phyloP scores from a whole-genome alignment of 2,113 vertebrate species.

The Panthera tigris region DNA sequence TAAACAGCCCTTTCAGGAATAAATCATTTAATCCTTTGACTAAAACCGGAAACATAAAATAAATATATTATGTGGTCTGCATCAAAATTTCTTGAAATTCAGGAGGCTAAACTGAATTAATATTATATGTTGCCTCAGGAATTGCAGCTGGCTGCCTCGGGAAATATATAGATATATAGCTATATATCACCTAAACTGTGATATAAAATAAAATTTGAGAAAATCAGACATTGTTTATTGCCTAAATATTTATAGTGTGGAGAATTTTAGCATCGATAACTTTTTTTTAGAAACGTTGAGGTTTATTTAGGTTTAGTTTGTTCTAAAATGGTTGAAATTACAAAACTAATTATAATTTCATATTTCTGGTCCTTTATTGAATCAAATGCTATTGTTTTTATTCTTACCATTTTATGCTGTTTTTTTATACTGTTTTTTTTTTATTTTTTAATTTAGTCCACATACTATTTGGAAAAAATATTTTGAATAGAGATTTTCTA shows the following conservation, averaged over 20 bases:
- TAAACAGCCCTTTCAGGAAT: slow-evolving; percentile 52
- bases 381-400: neutral
- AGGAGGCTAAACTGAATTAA: slow-evolving; percentile 45
- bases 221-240: slow-evolving; percentile 46
- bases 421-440: neutral
- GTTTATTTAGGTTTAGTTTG: neutral
- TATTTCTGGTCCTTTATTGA: neutral
- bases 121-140: slow-evolving; percentile 54
- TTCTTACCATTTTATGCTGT: neutral
- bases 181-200: neutral
- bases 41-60: slow-evolving; percentile 49
- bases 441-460: slow-evolving; percentile 11
- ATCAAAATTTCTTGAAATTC: slow-evolving; percentile 52
- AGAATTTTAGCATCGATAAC: neutral
- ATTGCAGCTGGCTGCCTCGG: neutral
- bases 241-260: neutral
- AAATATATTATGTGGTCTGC: neutral
- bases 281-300: neutral
- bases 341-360: neutral
- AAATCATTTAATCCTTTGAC: slow-evolving; percentile 41
- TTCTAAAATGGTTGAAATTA: neutral
- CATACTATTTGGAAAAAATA: neutral
- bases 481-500: neutral
- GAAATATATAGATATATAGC: slow-evolving; percentile 1
- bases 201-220: slow-evolving; percentile 48